phyloP scores from a whole-genome alignment of 2,888 invertebrate genomes.

The Cartodere bifasciata region DNA sequence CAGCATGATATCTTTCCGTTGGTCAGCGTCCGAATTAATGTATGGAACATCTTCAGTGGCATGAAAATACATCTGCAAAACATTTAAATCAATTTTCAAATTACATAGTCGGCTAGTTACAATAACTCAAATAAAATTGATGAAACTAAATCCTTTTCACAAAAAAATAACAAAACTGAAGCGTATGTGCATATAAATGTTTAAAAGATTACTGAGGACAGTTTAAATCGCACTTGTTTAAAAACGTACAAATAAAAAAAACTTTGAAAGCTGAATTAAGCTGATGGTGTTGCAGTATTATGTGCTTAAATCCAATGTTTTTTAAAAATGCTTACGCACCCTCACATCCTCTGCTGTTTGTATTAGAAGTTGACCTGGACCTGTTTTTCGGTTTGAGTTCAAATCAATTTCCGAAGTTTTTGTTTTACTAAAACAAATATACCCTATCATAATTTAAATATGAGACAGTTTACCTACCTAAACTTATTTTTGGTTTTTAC shows the following conservation, averaged over 20 bases:
- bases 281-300: neutral
- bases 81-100: neutral
- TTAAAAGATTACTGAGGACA: no score
- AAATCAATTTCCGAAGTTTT: constrained; percentile 17
- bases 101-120: constrained; percentile 2
- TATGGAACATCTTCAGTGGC: constrained; percentile 46
- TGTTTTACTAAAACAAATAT: constrained; percentile 8
- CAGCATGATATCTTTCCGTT: constrained; percentile 30
- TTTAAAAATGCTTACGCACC: constrained; percentile 24
- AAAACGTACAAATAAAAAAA: neutral
- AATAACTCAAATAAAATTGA: no score
- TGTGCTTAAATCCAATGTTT: neutral
- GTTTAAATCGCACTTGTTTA: no score
- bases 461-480: neutral
- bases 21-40: constrained; percentile 38
- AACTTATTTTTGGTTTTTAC: no score
- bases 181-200: no score
- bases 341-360: constrained; percentile 36
- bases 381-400: constrained; percentile 37
- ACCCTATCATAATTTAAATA: neutral
- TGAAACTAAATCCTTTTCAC: no score
- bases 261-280: neutral
- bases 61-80: constrained; percentile 44
- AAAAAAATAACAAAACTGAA: no score
- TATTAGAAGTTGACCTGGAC: constrained; percentile 38